phyloP scores from a whole-genome alignment of 2,888 invertebrate species.

The Acleris literana region DNA sequence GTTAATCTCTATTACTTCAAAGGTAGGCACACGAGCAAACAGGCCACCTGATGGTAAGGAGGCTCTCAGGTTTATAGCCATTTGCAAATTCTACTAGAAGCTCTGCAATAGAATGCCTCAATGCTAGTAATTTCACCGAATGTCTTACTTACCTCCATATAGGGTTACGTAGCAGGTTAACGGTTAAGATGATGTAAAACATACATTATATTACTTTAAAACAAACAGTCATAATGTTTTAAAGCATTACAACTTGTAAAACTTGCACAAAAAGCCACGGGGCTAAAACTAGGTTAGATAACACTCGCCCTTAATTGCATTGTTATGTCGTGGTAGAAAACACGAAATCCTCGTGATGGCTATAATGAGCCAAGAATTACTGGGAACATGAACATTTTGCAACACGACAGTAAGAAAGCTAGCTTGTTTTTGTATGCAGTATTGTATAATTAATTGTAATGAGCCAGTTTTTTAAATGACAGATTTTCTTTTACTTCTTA shows the following conservation, averaged over 20 bases:
- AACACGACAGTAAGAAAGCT: conserved; percentile 16
- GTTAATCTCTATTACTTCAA: no score
- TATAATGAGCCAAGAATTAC: conserved; percentile 31
- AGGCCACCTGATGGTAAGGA: no score
- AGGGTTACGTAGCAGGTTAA: no score
- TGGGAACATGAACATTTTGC: conserved; percentile 19
- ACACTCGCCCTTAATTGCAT: conserved; percentile 34
- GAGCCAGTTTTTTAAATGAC: neutral
- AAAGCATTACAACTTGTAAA: neutral
- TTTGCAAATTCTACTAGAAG: no score
- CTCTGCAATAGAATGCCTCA: no score
- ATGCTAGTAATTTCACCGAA: neutral
- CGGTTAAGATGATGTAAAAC: no score
- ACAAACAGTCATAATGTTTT: no score
- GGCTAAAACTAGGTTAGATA: conserved; percentile 31
- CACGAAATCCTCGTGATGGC: conserved; percentile 22
- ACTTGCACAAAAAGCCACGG: conserved; percentile 14
- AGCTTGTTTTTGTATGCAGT: neutral
- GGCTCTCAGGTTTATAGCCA: no score
- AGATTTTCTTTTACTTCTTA: neutral
- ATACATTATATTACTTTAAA: no score
- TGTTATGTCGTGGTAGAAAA: conserved; percentile 31
- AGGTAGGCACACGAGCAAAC: no score
- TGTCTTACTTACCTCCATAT: neutral
- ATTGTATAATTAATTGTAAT: neutral